Evolutionary conservation across 53 echinoderm and acorn worm species (phyloP), one percentile per base, ranked within the genome.

Genomic region (Crossaster papposus): DNA sequence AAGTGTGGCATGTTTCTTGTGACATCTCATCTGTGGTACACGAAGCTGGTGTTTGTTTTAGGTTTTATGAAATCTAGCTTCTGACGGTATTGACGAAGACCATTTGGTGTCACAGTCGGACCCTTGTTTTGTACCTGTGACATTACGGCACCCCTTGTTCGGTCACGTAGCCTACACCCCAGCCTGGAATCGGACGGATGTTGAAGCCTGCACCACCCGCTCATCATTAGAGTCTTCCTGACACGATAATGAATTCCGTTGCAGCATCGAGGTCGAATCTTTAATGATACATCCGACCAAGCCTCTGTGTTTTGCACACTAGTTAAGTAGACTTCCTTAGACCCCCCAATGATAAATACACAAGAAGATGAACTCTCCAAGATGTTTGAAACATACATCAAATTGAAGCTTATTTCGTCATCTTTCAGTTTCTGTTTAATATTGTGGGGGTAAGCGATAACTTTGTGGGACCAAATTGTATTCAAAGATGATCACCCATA

Each of bases 201-300:
- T 63, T 70, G 65, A 51, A 36, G 65, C 38, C 36, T 68, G 83
- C n/a, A 68, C 83, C 70, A 83, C 83, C n/a, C 83, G 70, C 51
- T n/a, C 65, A 36, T 36, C 38, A 30, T 74, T n/a, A n/a, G n/a
- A n/a, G n/a, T 11, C 35, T 32, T 62, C 81, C 54, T 32, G 33
- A 30, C 11, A 30, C 62, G 58, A 22, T 81, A 62, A 81, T 81
- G 81, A 58, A 81, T 24, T 23, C 68, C 68, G 22, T 68, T 28
- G 24, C 68, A n/a, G 50, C 65, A 68, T 83, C n/a, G 64, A 83
- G 83, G 68, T 35, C 83, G 75, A 20, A 63, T 36, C 65, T 83
- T 65, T 70, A 37, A 83, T 58, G 81, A 81, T 44, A 44, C 44
- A 44, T 44, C 44, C 44, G 44, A 44, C 44, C 44, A 44, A 44